Evolutionary conservation across 2,888 invertebrate species (phyloP).

Genomic region (Meandrusa payeni): DNA sequence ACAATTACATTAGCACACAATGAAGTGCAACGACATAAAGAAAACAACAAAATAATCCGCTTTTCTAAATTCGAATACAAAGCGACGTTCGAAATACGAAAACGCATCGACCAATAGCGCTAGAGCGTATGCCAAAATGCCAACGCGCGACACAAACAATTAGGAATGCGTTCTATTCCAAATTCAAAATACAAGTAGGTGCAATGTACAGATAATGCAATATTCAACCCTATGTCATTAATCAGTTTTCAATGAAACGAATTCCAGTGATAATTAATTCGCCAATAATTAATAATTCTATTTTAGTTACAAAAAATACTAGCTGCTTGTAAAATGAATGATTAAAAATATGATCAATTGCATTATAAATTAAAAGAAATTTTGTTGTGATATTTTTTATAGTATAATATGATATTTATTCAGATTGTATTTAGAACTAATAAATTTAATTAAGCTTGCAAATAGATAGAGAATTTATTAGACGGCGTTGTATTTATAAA

Average conservation of each 20-base stretch:
- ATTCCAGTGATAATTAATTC: constrained; percentile 2
- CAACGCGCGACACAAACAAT: constrained; percentile 65
- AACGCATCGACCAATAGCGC: constrained; percentile 65
- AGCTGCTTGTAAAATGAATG: too few relatives aligned
- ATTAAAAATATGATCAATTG: too few relatives aligned
- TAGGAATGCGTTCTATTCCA: constrained; percentile 71
- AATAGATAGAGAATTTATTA: constrained; percentile 47
- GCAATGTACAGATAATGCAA: constrained; percentile 36
- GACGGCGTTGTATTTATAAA: constrained; percentile 65
- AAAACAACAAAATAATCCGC: constrained; percentile 65
- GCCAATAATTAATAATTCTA: background rate
- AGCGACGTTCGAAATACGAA: constrained; percentile 69
- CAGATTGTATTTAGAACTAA: too few relatives aligned
- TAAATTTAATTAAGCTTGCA: constrained; percentile 5
- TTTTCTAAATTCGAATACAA: constrained; percentile 77
- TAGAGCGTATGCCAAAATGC: constrained; percentile 72
- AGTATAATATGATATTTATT: too few relatives aligned
- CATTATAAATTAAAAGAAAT: too few relatives aligned
- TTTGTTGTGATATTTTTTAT: too few relatives aligned
- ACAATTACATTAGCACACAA: constrained; percentile 78
- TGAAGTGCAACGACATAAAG: constrained; percentile 56
- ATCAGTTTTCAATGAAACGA: constrained; percentile 5
- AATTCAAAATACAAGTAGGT: constrained; percentile 50
- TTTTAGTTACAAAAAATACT: too few relatives aligned
- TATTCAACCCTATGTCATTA: constrained; percentile 25